Conservation (phyloP, 2,113 vertebrate genomes). For the Phoxinus phoxinus region DNA sequence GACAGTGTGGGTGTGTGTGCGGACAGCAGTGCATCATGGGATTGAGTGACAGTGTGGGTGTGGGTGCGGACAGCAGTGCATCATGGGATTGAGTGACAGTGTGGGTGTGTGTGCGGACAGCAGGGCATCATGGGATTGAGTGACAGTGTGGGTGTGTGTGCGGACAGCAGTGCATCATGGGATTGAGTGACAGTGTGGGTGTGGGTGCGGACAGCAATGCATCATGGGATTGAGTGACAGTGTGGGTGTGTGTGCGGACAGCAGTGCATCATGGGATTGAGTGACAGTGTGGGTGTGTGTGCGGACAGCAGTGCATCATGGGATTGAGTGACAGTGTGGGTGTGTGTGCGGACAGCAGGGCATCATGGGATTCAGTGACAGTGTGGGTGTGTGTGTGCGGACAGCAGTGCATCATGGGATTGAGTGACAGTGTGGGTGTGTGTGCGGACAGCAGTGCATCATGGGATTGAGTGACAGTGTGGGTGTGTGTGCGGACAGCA, state of each 20-base stretch:
- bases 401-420: not conserved
- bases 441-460: not conserved
- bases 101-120: not conserved
- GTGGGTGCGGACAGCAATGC: not conserved
- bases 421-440: not conserved
- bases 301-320: not conserved
- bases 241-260: not conserved
- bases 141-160: not conserved
- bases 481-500: not conserved
- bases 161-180: not conserved
- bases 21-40: not conserved
- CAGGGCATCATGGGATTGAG: conserved; percentile 13
- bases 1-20: not conserved
- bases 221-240: conserved; percentile 5
- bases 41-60: not conserved
- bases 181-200: not conserved
- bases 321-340: not conserved
- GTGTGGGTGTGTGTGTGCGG: not conserved
- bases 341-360: not conserved
- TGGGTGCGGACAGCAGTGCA: not conserved
- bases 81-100: not conserved
- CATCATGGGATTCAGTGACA: conserved; percentile 1
- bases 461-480: not conserved
- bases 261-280: conserved; percentile 14
- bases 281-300: not conserved